These are phyloP conservation scores for Orchesella flavescens DNA, from an alignment of 2,888 invertebrate species.

Conservation along the genomic window DNA sequence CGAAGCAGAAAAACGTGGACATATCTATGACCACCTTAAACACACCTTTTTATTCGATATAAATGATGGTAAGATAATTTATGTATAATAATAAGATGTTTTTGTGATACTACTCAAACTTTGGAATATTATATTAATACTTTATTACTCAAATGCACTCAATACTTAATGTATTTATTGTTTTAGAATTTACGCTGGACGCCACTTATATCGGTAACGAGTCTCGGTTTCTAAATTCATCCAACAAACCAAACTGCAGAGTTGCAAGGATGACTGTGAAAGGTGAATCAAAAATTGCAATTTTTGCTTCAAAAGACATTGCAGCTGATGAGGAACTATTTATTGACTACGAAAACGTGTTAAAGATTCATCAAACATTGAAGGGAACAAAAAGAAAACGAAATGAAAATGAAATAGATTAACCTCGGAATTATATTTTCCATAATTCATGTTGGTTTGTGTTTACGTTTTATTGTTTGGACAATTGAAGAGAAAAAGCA, in stretches of 20 bases:
- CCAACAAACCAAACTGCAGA: conserved; percentile 24
- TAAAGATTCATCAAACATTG: background rate
- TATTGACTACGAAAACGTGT: conserved; percentile 28
- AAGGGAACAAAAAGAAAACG: background rate
- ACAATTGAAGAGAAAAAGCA: no score
- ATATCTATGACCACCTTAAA: conserved; percentile 12
- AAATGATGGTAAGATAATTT: conserved; percentile 18
- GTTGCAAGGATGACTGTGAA: background rate
- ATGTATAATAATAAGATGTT: no score
- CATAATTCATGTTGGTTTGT: no score
- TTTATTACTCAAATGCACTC: no score
- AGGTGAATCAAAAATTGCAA: conserved; percentile 16
- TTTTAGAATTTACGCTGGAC: conserved; percentile 31
- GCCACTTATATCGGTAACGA: conserved; percentile 12
- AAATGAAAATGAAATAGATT: no score
- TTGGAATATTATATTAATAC: no score
- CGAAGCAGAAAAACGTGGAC: conserved; percentile 36
- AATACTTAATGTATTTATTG: no score
- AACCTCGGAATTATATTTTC: no score
- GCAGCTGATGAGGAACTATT: conserved; percentile 19
- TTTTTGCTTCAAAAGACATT: conserved; percentile 14
- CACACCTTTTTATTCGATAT: conserved; percentile 41
- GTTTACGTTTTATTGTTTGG: no score
- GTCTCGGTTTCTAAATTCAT: conserved; percentile 35
- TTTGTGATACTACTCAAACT: no score